Percentiles rank a stretch among this genome's conserved stretches.
phyloP scores from a whole-genome alignment of 92 coral and sea anemone species.

The Paragorgia papillata region DNA sequence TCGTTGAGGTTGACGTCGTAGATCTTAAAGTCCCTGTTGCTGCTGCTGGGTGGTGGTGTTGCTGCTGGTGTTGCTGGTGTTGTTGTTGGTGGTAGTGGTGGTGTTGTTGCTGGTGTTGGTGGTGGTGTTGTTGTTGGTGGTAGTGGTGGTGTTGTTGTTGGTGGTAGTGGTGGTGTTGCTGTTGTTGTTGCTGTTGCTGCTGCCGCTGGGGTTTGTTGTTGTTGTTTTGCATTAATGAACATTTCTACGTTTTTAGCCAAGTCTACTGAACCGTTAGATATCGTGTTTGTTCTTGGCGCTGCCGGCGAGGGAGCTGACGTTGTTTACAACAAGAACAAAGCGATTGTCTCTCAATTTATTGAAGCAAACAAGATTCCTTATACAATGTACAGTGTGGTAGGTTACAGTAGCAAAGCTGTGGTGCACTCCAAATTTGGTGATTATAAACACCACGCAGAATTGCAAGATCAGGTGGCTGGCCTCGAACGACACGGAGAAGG shows the following conservation, averaged over 20 bases:
- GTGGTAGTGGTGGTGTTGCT: too few species aligned
- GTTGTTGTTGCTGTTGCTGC: too few species aligned
- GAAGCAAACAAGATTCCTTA: conserved; percentile 33
- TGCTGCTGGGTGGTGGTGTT: too few species aligned
- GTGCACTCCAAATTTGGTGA: conserved; percentile 31
- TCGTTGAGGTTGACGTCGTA: too few species aligned
- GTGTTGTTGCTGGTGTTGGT: too few species aligned
- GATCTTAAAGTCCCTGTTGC: too few species aligned
- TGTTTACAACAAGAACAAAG: conserved; percentile 42
- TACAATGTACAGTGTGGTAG: conserved; percentile 39
- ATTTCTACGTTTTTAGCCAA: neutral
- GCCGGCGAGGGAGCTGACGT: conserved; percentile 37
- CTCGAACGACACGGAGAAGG: conserved; percentile 38
- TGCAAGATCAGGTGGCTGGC: conserved; percentile 8
- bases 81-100: too few species aligned
- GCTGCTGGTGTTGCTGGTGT: too few species aligned
- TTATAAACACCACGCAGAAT: neutral
- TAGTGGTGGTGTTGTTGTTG: too few species aligned
- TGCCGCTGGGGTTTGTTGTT: too few species aligned
- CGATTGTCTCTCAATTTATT: conserved; percentile 24
- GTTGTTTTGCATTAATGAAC: neutral
- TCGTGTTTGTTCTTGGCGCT: conserved; percentile 40
- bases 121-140: too few species aligned
- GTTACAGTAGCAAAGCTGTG: conserved; percentile 31
- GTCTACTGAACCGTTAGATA: conserved; percentile 36